A percentile compares a stretch with the other conserved stretches of the same genome.
phyloP scores from a whole-genome alignment of 2,888 invertebrate species.

The Crioceris asparagi region DNA sequence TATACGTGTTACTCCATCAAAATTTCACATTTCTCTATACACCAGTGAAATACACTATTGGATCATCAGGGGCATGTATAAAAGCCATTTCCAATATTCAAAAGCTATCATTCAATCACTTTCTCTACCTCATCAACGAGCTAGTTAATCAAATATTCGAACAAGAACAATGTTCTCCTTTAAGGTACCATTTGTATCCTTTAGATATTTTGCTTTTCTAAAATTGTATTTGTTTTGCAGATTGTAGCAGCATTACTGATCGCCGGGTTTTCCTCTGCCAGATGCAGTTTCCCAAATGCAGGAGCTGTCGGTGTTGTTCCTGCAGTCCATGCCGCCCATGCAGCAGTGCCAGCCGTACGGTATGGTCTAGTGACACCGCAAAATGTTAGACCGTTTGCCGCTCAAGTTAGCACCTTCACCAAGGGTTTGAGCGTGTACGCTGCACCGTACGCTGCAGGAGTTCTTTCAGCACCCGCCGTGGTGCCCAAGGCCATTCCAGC shows the following conservation, averaged over 20 bases:
- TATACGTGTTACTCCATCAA: no score
- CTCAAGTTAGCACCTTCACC: constrained; percentile 46
- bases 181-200: no score
- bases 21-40: neutral
- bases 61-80: no score
- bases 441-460: constrained; percentile 30
- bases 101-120: neutral
- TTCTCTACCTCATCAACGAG: no score
- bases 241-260: constrained; percentile 17
- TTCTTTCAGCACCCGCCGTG: constrained; percentile 21
- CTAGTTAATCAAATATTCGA: constrained; percentile 1
- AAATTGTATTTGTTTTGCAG: constrained; percentile 14
- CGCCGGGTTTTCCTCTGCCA: constrained; percentile 9
- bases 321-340: constrained; percentile 5
- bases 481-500: constrained; percentile 17
- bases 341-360: constrained; percentile 16
- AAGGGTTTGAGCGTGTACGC: constrained; percentile 39
- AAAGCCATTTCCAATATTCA: neutral
- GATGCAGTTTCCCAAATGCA: no score
- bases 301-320: constrained; percentile 11
- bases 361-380: constrained; percentile 47
- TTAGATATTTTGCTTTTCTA: no score
- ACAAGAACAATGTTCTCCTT: constrained; percentile 1
- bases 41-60: neutral
- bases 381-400: constrained; percentile 51